Evolutionary conservation across 2,113 vertebrate species (phyloP).

Genomic region (Lynx canadensis): DNA sequence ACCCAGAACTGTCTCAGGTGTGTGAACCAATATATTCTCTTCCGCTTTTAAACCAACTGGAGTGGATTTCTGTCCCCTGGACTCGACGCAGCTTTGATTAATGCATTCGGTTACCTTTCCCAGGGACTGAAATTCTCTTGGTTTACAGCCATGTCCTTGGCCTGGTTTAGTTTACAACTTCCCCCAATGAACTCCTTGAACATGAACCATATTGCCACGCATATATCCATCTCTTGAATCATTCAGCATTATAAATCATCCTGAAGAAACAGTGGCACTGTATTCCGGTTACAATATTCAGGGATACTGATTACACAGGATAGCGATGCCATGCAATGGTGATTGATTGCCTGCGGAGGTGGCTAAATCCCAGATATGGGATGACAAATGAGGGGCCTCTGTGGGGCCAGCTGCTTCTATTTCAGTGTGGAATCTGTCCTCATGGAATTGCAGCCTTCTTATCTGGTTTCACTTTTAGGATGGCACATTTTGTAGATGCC

Average conservation of each 20-base stretch:
- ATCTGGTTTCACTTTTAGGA: not conserved
- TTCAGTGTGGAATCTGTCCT: not conserved
- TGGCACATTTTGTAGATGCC: not conserved
- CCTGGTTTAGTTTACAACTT: not conserved
- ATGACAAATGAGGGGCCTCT: not conserved
- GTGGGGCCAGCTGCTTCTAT: not conserved
- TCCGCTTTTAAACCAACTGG: not conserved
- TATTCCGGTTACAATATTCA: not conserved
- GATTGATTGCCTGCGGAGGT: not conserved
- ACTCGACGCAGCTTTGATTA: not conserved
- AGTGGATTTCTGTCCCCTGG: not conserved
- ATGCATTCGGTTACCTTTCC: not conserved
- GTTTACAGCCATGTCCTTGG: not conserved
- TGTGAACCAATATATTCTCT: not conserved
- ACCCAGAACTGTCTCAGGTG: not conserved
- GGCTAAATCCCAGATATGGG: not conserved
- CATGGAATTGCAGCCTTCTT: not conserved
- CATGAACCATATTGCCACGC: not conserved
- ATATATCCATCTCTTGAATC: not conserved
- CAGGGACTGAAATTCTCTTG: not conserved
- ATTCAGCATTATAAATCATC: slow-evolving; percentile 9
- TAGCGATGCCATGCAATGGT: not conserved
- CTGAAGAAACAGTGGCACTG: not conserved
- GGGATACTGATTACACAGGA: not conserved
- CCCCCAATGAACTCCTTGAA: not conserved